A percentile compares a stretch with the other conserved stretches of the same genome.
Conservation (phyloP, 2,888 invertebrate genomes). For the Belgica antarctica region DNA sequence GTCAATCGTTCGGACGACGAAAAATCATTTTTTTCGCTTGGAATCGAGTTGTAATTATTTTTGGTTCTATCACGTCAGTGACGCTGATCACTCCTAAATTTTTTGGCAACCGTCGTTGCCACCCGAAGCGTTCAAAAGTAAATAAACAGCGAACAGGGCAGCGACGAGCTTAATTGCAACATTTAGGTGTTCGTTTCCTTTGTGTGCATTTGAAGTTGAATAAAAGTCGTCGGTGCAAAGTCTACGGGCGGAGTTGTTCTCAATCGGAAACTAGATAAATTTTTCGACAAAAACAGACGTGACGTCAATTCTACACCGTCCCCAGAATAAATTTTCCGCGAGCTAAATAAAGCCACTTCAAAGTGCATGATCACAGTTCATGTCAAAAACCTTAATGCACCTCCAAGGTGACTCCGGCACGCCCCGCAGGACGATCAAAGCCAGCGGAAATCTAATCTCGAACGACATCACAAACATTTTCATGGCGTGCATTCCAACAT, state of each 20-base stretch:
- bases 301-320: too few species aligned
- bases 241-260: too few species aligned
- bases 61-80: constrained; percentile 22
- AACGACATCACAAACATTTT: background rate
- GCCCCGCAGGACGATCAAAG: background rate
- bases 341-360: too few species aligned
- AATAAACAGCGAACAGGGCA: too few species aligned
- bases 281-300: too few species aligned
- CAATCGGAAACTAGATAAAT: too few species aligned
- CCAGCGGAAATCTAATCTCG: background rate
- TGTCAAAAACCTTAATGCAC: background rate
- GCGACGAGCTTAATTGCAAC: background rate
- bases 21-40: background rate
- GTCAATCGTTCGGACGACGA: too few species aligned
- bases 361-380: constrained; percentile 9
- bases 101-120: constrained; percentile 9
- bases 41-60: background rate
- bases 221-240: too few species aligned
- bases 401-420: background rate
- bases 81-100: background rate
- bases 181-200: too few species aligned
- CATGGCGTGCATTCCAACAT: too few species aligned
- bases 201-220: background rate
- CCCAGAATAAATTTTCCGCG: too few species aligned
- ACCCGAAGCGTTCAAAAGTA: background rate